A percentile compares a stretch with the other conserved stretches of the same genome.
Conservation (phyloP, 2,113 vertebrate species). For the Austrofundulus limnaeus region DNA sequence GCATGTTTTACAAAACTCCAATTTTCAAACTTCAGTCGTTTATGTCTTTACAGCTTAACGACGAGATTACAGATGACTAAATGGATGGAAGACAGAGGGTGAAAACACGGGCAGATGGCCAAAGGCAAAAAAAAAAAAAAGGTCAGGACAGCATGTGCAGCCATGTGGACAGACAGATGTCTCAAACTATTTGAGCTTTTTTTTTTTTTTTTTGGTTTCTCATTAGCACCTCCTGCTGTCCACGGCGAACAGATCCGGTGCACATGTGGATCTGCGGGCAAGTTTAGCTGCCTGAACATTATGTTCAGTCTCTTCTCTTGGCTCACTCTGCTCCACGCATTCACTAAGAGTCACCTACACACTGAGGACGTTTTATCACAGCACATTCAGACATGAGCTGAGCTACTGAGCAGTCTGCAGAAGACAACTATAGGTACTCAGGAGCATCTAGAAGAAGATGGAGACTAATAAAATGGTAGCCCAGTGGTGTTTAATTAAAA, state of each 20-base stretch:
- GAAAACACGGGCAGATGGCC: slow-evolving; percentile 31
- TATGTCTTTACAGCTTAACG: slow-evolving; percentile 25
- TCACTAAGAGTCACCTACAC: slow-evolving; percentile 32
- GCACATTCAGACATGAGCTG: slow-evolving; percentile 28
- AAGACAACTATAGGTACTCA: slow-evolving; percentile 35
- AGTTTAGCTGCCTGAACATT: slow-evolving; percentile 24
- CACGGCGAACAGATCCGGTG: not conserved
- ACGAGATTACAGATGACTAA: slow-evolving; percentile 4
- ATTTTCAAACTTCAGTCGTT: slow-evolving; percentile 9
- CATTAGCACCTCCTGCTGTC: slow-evolving; percentile 45
- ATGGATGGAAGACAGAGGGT: slow-evolving; percentile 1
- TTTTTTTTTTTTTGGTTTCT: too few species aligned
- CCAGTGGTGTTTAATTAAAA: too few species aligned
- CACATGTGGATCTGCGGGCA: slow-evolving; percentile 7
- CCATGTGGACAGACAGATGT: slow-evolving; percentile 45
- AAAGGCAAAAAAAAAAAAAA: slow-evolving; percentile 41
- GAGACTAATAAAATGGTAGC: slow-evolving; percentile 47
- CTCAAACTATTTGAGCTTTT: slow-evolving; percentile 1
- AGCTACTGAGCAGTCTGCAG: slow-evolving; percentile 37
- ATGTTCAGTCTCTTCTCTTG: slow-evolving; percentile 20
- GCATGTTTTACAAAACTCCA: not conserved
- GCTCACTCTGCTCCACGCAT: slow-evolving; percentile 19
- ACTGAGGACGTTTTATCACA: slow-evolving; percentile 32
- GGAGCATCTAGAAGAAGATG: slow-evolving; percentile 31
- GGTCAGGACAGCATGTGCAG: slow-evolving; percentile 62